A percentile compares a stretch with the other conserved stretches of the same genome.
phyloP scores from a whole-genome alignment of 2,888 invertebrate species.

The Cheilosia soror region DNA sequence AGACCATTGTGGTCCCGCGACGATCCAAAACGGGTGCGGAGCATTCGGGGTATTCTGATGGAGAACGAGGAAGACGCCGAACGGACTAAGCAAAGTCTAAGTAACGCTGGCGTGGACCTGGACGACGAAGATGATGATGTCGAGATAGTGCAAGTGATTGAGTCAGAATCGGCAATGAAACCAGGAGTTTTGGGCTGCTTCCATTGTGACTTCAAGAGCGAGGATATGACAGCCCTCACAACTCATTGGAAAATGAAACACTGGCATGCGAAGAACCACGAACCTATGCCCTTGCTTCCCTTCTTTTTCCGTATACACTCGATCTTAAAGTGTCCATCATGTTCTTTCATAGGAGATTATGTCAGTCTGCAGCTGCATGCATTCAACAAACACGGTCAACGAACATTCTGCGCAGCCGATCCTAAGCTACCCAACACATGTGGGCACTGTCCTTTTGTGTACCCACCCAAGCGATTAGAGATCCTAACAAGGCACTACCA shows the following conservation, averaged over 20 bases:
- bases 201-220: slow-evolving; percentile 77
- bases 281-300: slow-evolving; percentile 76
- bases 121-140: slow-evolving; percentile 68
- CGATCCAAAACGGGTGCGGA: slow-evolving; percentile 85
- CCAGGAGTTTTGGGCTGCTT: slow-evolving; percentile 77
- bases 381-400: slow-evolving; percentile 77
- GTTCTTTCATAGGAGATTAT: slow-evolving; percentile 77
- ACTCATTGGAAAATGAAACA: slow-evolving; percentile 76
- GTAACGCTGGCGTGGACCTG: slow-evolving; percentile 46
- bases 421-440: slow-evolving; percentile 76
- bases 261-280: slow-evolving; percentile 75
- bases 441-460: slow-evolving; percentile 78
- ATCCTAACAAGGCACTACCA: slow-evolving; percentile 77
- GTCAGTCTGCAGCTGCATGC: slow-evolving; percentile 77
- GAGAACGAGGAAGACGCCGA: slow-evolving; percentile 83
- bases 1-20: slow-evolving; percentile 86
- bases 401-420: slow-evolving; percentile 81
- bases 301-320: slow-evolving; percentile 79
- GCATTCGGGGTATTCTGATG: slow-evolving; percentile 86
- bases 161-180: slow-evolving; percentile 41
- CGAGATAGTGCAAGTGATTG: slow-evolving; percentile 55
- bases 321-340: slow-evolving; percentile 78
- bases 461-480: slow-evolving; percentile 22
- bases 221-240: slow-evolving; percentile 72
- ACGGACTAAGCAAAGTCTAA: slow-evolving; percentile 49